phyloP scores from a whole-genome alignment of 2,797 vertebrate genomes.

The Poeciliopsis infans region DNA sequence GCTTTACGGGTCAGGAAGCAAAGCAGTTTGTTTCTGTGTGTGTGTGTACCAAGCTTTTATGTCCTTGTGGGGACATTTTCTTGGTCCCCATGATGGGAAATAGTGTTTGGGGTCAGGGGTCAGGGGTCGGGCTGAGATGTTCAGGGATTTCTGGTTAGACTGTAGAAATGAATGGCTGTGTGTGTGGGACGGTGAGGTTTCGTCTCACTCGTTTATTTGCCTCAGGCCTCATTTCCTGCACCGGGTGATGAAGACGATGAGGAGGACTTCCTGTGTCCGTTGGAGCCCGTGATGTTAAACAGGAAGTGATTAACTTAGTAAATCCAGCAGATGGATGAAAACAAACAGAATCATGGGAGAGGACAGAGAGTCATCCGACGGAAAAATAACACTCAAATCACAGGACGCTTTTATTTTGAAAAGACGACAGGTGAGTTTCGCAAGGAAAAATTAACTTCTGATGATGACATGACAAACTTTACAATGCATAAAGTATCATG shows the following conservation, averaged over 20 bases:
- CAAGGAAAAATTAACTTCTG: background rate
- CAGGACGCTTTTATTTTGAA: slow-evolving; percentile 11
- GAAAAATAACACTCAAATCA: background rate
- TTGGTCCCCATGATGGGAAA: too few species aligned
- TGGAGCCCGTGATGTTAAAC: slow-evolving; percentile 44
- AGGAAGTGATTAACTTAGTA: slow-evolving; percentile 47
- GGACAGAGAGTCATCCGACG: background rate
- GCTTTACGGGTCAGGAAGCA: too few species aligned
- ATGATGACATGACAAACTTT: background rate
- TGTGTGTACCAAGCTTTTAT: background rate
- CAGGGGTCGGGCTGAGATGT: too few species aligned
- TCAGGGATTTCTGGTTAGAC: too few species aligned
- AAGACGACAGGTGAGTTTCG: background rate
- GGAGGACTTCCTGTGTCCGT: slow-evolving; percentile 19
- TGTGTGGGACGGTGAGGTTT: background rate
- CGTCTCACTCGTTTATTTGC: background rate
- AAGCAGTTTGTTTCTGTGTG: background rate
- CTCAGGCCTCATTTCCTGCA: background rate
- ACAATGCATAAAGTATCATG: background rate
- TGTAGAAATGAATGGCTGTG: too few species aligned
- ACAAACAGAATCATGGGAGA: slow-evolving; percentile 39
- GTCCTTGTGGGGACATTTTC: too few species aligned
- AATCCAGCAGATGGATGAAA: slow-evolving; percentile 32
- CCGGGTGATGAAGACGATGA: slow-evolving; percentile 1
- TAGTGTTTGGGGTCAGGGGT: too few species aligned